Percentiles rank a stretch among this genome's conserved stretches.
These are phyloP conservation scores for Ceratosolen fusciceps DNA, from an alignment of 1,140 invertebrate species.

Conservation along the genomic window DNA sequence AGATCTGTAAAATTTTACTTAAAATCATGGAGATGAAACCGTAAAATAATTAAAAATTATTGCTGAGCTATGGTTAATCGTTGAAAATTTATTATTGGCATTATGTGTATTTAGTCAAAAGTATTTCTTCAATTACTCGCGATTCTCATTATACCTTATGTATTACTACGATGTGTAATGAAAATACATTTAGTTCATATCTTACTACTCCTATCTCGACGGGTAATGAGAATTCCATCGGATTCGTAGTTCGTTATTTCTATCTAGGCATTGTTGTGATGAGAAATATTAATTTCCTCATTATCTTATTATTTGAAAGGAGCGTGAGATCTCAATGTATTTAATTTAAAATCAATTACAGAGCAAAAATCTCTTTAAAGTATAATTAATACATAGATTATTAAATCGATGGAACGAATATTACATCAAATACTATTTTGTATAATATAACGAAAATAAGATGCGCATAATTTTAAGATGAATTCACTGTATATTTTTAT, in stretches of 20 bases:
- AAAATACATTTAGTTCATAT: neutral
- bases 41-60: neutral
- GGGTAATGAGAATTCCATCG: neutral
- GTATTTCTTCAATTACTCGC: neutral
- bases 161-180: slow-evolving; percentile 4
- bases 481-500: no score
- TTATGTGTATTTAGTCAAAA: neutral
- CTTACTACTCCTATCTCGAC: neutral
- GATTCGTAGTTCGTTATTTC: neutral
- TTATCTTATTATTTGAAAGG: neutral
- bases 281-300: neutral
- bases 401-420: neutral
- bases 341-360: neutral
- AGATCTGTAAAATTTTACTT: no score
- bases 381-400: neutral
- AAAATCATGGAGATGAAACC: no score
- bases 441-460: no score
- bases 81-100: neutral
- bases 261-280: neutral
- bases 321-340: neutral
- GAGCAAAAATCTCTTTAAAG: neutral
- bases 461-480: no score
- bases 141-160: neutral
- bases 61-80: neutral
- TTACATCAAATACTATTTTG: neutral